Conservation (phyloP, 2,888 invertebrate species). For the Priocnemis perturbator region DNA sequence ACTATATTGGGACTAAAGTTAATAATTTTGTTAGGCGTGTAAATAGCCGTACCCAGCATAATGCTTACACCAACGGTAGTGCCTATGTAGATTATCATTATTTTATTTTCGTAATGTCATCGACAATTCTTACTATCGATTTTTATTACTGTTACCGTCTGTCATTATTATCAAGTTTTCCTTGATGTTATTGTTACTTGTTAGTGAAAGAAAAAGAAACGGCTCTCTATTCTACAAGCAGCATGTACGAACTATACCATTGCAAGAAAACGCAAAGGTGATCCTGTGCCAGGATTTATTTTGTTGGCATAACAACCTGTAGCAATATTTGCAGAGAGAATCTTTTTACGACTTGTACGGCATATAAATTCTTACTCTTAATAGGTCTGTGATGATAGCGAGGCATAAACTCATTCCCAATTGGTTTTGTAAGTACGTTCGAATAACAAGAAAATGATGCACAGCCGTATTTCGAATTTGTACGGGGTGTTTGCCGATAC, state of each 20-base stretch:
- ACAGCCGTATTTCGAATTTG: not conserved
- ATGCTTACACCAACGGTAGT: conserved; percentile 40
- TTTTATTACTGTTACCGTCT: conserved; percentile 33
- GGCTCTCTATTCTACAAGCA: conserved; percentile 53
- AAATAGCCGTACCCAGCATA: conserved; percentile 49
- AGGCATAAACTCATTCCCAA: conserved; percentile 6
- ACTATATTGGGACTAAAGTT: conserved; percentile 38
- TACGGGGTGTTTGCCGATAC: conserved; percentile 2
- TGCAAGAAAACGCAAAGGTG: not conserved
- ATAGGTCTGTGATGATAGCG: conserved; percentile 47
- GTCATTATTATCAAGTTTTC: conserved; percentile 24
- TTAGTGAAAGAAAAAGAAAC: conserved; percentile 26
- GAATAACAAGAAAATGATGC: conserved; percentile 11
- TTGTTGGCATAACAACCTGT: conserved; percentile 28
- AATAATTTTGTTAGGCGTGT: conserved; percentile 53
- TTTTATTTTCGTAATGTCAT: conserved; percentile 38
- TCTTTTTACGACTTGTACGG: conserved; percentile 38
- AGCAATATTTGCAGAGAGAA: conserved; percentile 30
- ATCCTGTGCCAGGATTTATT: conserved; percentile 23
- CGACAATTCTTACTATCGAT: conserved; percentile 27
- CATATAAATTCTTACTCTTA: conserved; percentile 34
- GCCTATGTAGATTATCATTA: conserved; percentile 42
- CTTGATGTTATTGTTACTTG: conserved; percentile 32
- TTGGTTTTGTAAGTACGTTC: conserved; percentile 30
- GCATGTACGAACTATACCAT: conserved; percentile 32